Evolutionary conservation across 2,113 vertebrate species (phyloP), one percentile per base, ranked within the genome.

Genomic region (Plecturocebus donacophilus): DNA sequence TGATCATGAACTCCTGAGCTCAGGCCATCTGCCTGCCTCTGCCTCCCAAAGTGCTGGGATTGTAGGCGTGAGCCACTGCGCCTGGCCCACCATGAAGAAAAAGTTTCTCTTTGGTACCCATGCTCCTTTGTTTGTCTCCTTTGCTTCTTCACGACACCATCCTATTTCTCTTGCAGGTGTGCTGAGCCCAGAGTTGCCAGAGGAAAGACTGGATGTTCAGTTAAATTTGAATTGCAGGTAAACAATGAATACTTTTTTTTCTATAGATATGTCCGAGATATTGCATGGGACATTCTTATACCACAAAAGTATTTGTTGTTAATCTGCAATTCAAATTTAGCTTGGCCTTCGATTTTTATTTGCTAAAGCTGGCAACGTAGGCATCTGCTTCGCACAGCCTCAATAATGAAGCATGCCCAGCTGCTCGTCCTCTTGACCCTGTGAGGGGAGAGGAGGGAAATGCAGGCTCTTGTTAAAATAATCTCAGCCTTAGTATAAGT

Each of bases 211-310:
- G 19, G 20, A 64, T 54, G 61, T 12, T 1, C 66, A 30, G 58
- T 87, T 96, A 47, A n/a, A 87, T 68, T 73, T 75, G 54, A 96
- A 81, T 80, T 91, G 88, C 56, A 76, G 30, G 70, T 92, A 85
- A 91, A 66, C 11, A 47, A 56, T 32, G 7, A 56, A 94, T 61
- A 7, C 17, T 23, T 45, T 58, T 80, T 76, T 54, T 40, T 47
- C n/a, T 64, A 20, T 45, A 86, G 42, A 3, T 68, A 35, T 47
- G 21, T 54, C 61, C 17, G 66, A 56, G 87, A 64, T 84, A 73
- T 75, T 56, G 13, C 45, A 40, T 30, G 16, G 68, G 23, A 79
- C 6, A 40, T 79, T 75, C 54, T 70, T 90, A 56, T 61, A 84
- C n/a, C 38, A 73, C 47, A 68, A n/a, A 89, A 47, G 30, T 88